Evolutionary conservation across 2,113 vertebrate genomes (phyloP).

Genomic region (Zosterops japonicus): DNA sequence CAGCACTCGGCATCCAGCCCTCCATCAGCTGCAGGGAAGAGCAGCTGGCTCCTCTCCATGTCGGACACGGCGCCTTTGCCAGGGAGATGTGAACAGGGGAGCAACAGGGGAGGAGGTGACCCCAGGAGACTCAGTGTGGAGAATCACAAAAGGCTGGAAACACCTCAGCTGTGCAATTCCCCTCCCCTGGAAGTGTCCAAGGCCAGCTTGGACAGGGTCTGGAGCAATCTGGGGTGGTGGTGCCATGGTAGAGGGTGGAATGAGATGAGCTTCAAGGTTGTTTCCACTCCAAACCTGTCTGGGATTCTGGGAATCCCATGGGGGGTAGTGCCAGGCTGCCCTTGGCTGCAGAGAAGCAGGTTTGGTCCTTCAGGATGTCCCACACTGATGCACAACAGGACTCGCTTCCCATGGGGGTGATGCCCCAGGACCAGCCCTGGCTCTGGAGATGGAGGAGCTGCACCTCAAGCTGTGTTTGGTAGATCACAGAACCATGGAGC

Average conservation of each 20-base stretch:
- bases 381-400: not conserved
- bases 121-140: not conserved
- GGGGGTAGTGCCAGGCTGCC: not conserved
- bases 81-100: fast-evolving
- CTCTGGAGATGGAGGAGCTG: not conserved
- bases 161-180: not conserved
- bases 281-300: not conserved
- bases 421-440: not conserved
- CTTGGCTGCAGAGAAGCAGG: not conserved
- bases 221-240: not conserved
- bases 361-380: not conserved
- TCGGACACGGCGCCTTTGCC: not conserved
- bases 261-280: not conserved
- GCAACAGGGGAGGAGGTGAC: not conserved
- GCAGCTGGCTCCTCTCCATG: not conserved
- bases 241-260: not conserved
- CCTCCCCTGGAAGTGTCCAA: not conserved
- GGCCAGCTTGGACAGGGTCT: fast-evolving
- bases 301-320: not conserved
- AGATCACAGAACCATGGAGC: not conserved
- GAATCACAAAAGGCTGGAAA: not conserved
- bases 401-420: not conserved
- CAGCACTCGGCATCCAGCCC: not conserved
- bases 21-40: not conserved
- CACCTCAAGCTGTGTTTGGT: not conserved